Evolutionary conservation across 1,140 invertebrate genomes (phyloP), one percentile per base, ranked within the genome.

Genomic region (Acromyrmex charruanus): DNA sequence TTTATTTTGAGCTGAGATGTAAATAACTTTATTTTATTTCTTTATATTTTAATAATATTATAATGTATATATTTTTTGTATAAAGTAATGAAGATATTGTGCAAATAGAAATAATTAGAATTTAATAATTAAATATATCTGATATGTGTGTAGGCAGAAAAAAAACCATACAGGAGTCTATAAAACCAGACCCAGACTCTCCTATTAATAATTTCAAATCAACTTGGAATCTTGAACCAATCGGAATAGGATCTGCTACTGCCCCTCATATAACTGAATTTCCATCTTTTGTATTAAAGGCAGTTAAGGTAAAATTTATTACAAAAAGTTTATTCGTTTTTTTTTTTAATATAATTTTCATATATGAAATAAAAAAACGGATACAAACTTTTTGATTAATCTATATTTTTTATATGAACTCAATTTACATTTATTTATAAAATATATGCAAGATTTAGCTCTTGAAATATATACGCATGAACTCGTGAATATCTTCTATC

Each of bases 231-330:
- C 87, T 95, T 90, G 92, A 93, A 91, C 88, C 92, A 90, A 92
- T 91, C 68, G 93, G 91, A 87, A 88, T 91, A 74, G 92, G 91
- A 91, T 92, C 92, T 92, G 86, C 92, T 87, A 93, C 93, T 93
- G 90, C 91, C 74, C 88, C 94, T 89, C 93, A 94, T 88, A 84
- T 84, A 79, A 90, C 90, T 16, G 92, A 95, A 91, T 93, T 94
- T 92, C 95, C 95, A 90, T 87, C 93, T 92, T 95, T 94, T 94
- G 94, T 95, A 88, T 93, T 95, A 92, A 92, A 91, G 90, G 94
- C 94, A 93, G 94, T 95, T 61, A 95, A 95, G 94, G 95, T 95
- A 95, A 90, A 44, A 93, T 77, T 72, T 39, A 44, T 84, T 59
- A 61, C 6, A 51, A 72, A 44, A 61, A 49, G 4, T 72, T 82